A percentile compares a stretch with the other conserved stretches of the same genome.
Conservation (phyloP, 2,888 invertebrate genomes). For the Pomacea canaliculata region DNA sequence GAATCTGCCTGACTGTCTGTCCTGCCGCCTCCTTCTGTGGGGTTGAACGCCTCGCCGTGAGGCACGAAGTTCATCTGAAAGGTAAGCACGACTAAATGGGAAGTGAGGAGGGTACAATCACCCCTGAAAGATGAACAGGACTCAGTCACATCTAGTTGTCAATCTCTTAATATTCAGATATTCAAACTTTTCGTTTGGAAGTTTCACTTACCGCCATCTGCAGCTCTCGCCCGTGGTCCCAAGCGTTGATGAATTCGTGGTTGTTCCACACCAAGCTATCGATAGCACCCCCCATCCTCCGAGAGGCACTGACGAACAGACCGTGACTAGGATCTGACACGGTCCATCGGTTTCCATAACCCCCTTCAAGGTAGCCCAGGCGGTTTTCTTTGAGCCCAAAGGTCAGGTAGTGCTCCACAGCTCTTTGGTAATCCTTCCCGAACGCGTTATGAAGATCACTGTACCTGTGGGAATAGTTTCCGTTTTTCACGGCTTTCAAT, state of each 20-base stretch:
- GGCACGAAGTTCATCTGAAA: constrained; percentile 13
- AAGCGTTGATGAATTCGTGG: constrained; percentile 37
- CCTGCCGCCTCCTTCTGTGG: constrained; percentile 42
- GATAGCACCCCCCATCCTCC: constrained; percentile 39
- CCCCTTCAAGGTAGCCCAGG: constrained; percentile 33
- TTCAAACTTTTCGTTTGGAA: too few relatives aligned
- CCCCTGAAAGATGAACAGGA: too few relatives aligned
- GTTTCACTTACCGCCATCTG: constrained; percentile 38
- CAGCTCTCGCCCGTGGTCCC: constrained; percentile 42
- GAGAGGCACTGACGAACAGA: constrained; percentile 38
- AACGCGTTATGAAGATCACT: constrained; percentile 35
- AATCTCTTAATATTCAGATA: too few relatives aligned
- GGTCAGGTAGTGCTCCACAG: constrained; percentile 37
- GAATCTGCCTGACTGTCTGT: constrained; percentile 26
- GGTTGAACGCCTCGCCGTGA: constrained; percentile 42
- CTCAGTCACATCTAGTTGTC: too few relatives aligned
- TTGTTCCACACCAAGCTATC: constrained; percentile 46
- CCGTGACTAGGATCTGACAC: constrained; percentile 29
- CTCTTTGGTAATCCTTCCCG: constrained; percentile 33
- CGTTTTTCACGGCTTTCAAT: too few relatives aligned
- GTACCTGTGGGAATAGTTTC: constrained; percentile 29
- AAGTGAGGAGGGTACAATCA: too few relatives aligned
- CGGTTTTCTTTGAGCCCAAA: constrained; percentile 33
- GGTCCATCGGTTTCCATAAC: constrained; percentile 35
- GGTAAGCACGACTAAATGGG: too few relatives aligned